Conservation (phyloP, 2,888 invertebrate genomes). For the Mimachlamys varia region DNA sequence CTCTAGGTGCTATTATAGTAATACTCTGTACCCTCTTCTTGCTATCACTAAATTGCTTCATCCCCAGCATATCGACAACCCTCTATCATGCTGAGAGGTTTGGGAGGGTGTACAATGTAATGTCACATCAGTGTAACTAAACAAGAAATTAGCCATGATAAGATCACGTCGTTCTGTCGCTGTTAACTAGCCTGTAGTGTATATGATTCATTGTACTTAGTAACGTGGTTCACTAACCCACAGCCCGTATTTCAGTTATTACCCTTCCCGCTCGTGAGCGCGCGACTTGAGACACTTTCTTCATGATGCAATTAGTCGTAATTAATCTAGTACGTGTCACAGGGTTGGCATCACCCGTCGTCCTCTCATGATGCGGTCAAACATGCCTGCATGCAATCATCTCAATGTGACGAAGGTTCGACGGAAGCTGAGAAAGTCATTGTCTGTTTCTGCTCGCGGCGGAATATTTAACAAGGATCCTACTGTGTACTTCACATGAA, state of each 20-base stretch:
- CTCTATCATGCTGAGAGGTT: too few species aligned
- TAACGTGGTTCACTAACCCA: background rate
- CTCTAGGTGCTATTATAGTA: too few species aligned
- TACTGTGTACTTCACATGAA: background rate
- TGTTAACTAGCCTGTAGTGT: too few species aligned
- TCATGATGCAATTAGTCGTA: too few species aligned
- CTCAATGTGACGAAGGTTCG: background rate
- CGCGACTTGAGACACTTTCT: background rate
- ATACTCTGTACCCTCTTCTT: too few species aligned
- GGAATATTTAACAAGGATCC: background rate
- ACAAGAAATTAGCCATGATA: too few species aligned
- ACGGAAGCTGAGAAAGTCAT: background rate
- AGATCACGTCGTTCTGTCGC: background rate
- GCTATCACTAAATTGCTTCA: too few species aligned
- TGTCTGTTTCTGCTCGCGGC: background rate
- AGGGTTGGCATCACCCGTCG: background rate
- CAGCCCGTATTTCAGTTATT: background rate
- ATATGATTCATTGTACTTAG: background rate
- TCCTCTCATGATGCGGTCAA: too few species aligned
- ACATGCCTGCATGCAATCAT: too few species aligned
- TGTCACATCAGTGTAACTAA: background rate
- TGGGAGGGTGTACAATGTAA: too few species aligned
- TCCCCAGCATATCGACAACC: too few species aligned
- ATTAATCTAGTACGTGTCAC: background rate
- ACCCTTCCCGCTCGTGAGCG: background rate